Conservation (phyloP, 2,888 invertebrate species). For the Heteropelma amictum region DNA sequence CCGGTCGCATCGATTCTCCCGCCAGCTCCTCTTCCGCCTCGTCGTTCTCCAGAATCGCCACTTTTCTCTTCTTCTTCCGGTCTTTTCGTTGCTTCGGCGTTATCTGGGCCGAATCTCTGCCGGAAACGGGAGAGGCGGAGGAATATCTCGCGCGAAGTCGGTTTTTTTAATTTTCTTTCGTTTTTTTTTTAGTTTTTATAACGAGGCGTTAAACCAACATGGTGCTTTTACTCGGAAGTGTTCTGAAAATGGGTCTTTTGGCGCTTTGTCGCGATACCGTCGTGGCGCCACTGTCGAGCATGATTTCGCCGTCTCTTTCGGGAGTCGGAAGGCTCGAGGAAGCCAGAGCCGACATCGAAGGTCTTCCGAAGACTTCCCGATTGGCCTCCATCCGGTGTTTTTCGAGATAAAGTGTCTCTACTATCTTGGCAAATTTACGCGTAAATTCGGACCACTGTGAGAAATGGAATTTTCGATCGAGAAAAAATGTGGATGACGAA, state of each 20-base stretch:
- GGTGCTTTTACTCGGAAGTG: constrained; percentile 20
- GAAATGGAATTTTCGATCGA: too few species aligned
- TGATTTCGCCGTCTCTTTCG: constrained; percentile 26
- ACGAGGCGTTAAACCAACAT: constrained; percentile 17
- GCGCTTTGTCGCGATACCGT: constrained; percentile 29
- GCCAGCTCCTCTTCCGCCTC: constrained; percentile 28
- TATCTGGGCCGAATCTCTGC: constrained; percentile 11
- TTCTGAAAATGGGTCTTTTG: constrained; percentile 6
- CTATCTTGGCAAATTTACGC: too few species aligned
- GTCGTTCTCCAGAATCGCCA: constrained; percentile 21
- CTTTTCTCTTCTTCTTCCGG: constrained; percentile 16
- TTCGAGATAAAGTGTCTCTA: too few species aligned
- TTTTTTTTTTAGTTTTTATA: too few species aligned
- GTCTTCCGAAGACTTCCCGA: background rate
- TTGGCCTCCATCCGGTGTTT: constrained; percentile 31
- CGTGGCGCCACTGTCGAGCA: constrained; percentile 3
- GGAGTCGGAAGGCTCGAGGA: constrained; percentile 7
- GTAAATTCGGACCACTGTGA: too few species aligned
- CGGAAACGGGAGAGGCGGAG: background rate
- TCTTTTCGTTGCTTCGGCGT: constrained; percentile 14
- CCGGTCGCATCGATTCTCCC: constrained; percentile 3
- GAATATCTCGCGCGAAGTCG: too few species aligned
- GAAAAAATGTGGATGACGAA: too few species aligned
- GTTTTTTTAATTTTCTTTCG: too few species aligned
- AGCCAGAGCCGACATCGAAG: background rate